Percentiles rank a stretch among this genome's conserved stretches.
Conservation (phyloP, 1,140 invertebrate species). For the Rhyzopertha dominica region DNA sequence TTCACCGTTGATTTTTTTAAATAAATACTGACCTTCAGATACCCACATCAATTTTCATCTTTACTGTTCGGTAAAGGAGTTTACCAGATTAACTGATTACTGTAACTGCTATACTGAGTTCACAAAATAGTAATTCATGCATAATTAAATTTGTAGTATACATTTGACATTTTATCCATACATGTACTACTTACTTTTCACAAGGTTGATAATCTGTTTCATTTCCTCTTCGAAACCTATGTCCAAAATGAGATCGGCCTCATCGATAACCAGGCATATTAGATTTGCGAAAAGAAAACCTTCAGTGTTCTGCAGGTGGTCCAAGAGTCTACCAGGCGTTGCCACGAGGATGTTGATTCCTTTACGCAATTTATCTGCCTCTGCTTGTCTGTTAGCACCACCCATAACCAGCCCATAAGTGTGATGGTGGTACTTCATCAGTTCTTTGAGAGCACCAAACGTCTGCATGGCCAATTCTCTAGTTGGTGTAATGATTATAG, state of each 20-base stretch:
- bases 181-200: constrained; percentile 91
- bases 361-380: constrained; percentile 90
- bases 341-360: constrained; percentile 97
- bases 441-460: constrained; percentile 89
- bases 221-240: constrained; percentile 98
- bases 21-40: too few relatives aligned
- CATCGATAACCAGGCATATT: constrained; percentile 94
- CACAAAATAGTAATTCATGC: too few relatives aligned
- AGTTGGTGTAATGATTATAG: constrained; percentile 92
- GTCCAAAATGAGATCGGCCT: constrained; percentile 95
- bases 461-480: constrained; percentile 96
- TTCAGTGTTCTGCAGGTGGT: constrained; percentile 93
- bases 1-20: too few relatives aligned
- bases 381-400: constrained; percentile 84
- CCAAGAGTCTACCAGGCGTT: constrained; percentile 90
- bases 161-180: too few relatives aligned
- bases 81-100: too few relatives aligned
- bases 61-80: too few relatives aligned
- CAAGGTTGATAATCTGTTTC: constrained; percentile 87
- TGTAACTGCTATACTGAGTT: too few relatives aligned
- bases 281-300: constrained; percentile 93
- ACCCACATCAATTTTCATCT: too few relatives aligned
- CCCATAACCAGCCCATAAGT: constrained; percentile 90
- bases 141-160: too few relatives aligned
- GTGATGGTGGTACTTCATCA: constrained; percentile 79